These are phyloP conservation scores for Drosophila equinoxialis DNA, from an alignment of 1,140 invertebrate species.

Conservation along the genomic window DNA sequence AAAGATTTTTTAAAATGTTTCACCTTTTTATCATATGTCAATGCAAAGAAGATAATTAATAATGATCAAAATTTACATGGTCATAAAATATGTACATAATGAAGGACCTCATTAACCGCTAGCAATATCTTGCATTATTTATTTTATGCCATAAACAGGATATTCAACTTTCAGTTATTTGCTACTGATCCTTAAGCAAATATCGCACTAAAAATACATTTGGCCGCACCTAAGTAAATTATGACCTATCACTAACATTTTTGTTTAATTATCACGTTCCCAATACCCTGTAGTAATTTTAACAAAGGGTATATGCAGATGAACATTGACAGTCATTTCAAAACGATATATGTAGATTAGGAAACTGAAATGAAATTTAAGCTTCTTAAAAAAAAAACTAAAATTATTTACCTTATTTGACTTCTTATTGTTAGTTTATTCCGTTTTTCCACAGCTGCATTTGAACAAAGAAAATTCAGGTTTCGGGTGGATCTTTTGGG, in stretches of 20 bases:
- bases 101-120: neutral
- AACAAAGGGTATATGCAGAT: neutral
- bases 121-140: neutral
- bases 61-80: neutral
- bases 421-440: too few species aligned
- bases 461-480: too few species aligned
- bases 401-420: too few species aligned
- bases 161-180: neutral
- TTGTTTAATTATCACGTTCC: neutral
- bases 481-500: too few species aligned
- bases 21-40: too few species aligned
- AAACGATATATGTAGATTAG: too few species aligned
- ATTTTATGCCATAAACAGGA: neutral
- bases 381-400: too few species aligned
- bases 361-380: too few species aligned
- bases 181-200: conserved; percentile 10
- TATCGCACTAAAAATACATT: conserved; percentile 23
- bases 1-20: too few species aligned
- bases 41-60: neutral
- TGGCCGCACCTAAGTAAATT: conserved; percentile 5
- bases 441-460: too few species aligned
- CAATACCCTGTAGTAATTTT: neutral
- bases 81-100: neutral
- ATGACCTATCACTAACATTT: conserved; percentile 1
- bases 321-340: too few species aligned